phyloP scores from a whole-genome alignment of 2,888 invertebrate genomes.

The Leucophenga montana region DNA sequence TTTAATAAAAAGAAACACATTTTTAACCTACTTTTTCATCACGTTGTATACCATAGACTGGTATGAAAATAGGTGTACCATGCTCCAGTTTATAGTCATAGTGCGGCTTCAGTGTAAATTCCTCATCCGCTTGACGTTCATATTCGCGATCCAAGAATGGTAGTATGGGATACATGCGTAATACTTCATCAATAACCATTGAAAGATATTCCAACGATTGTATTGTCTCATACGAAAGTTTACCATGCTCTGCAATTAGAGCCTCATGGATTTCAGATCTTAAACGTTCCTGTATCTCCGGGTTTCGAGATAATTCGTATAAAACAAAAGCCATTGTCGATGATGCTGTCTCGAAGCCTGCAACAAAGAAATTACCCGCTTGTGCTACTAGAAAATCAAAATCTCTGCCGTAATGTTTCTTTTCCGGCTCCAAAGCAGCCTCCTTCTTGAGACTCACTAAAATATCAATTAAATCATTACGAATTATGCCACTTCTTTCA shows the following conservation, averaged over 20 bases:
- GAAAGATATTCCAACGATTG: constrained; percentile 72
- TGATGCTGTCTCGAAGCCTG: constrained; percentile 69
- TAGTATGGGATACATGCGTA: constrained; percentile 66
- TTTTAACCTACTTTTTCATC: constrained; percentile 66
- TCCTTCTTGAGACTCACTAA: constrained; percentile 69
- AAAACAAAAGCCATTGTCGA: constrained; percentile 71
- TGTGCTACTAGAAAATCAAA: constrained; percentile 64
- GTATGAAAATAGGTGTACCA: constrained; percentile 69
- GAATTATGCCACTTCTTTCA: constrained; percentile 59
- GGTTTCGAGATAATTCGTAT: constrained; percentile 70
- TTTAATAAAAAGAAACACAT: neutral
- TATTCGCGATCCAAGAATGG: constrained; percentile 71
- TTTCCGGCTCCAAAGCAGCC: constrained; percentile 36
- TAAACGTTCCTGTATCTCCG: constrained; percentile 69
- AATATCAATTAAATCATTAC: constrained; percentile 73
- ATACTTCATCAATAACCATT: constrained; percentile 66
- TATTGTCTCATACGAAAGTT: constrained; percentile 70
- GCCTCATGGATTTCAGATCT: constrained; percentile 70
- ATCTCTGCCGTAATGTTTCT: constrained; percentile 19
- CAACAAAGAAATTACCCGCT: constrained; percentile 67
- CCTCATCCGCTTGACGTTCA: constrained; percentile 44
- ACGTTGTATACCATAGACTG: constrained; percentile 67
- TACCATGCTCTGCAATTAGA: constrained; percentile 49
- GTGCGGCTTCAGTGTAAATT: constrained; percentile 63
- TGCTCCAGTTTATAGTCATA: constrained; percentile 62